Evolutionary conservation across 2,888 invertebrate genomes (phyloP).

Genomic region (Gari tellinella): DNA sequence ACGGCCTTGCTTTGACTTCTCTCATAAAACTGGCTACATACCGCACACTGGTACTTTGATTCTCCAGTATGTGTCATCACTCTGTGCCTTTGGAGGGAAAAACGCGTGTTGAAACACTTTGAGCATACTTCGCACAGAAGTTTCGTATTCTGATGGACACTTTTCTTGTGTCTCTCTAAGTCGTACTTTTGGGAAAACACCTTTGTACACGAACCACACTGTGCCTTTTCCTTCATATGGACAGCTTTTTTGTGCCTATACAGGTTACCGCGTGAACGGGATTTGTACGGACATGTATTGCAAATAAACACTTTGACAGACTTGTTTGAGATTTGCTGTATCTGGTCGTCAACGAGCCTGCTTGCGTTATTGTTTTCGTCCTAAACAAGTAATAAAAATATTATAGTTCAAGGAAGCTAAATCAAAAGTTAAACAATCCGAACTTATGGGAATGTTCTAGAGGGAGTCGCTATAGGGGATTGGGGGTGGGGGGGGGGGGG

Average conservation of each 20-base stretch:
- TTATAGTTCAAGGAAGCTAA: too few relatives aligned
- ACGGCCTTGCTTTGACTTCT: background rate
- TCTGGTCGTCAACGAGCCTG: too few relatives aligned
- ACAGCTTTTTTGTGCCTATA: conserved; percentile 7
- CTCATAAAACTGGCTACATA: conserved; percentile 6
- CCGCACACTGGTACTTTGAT: background rate
- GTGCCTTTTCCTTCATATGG: background rate
- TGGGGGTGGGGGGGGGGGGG: too few relatives aligned
- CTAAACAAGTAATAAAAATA: too few relatives aligned
- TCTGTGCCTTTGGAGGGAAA: conserved; percentile 1
- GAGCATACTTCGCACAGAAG: conserved; percentile 9
- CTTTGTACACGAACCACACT: conserved; percentile 4
- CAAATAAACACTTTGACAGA: background rate
- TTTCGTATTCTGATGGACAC: background rate
- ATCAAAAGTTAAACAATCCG: too few relatives aligned
- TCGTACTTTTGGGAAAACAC: conserved; percentile 1
- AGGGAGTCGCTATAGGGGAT: too few relatives aligned
- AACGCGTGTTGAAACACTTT: conserved; percentile 6
- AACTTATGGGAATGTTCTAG: too few relatives aligned
- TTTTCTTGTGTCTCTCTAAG: background rate
- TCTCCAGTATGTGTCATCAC: background rate
- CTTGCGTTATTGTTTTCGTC: too few relatives aligned
- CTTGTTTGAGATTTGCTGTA: too few relatives aligned
- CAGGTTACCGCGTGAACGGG: conserved; percentile 5
- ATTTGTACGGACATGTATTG: background rate